Evolutionary conservation across 2,888 invertebrate species (phyloP).

Genomic region (Orthonychiurus folsomi): DNA sequence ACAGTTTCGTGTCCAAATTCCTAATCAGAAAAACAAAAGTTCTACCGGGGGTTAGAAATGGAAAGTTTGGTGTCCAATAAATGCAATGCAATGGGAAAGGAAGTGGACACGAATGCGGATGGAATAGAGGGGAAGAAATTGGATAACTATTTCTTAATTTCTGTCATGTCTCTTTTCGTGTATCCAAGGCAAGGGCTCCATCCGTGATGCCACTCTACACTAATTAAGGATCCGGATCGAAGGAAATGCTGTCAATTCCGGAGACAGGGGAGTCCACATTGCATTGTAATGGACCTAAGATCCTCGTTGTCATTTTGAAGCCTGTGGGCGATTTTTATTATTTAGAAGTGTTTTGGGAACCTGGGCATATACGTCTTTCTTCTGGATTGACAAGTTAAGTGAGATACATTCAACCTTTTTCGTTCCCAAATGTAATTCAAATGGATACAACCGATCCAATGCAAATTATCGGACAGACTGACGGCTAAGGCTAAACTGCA

Average conservation of each 20-base stretch:
- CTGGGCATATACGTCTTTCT: background rate
- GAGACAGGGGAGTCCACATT: too few species aligned
- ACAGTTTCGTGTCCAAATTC: background rate
- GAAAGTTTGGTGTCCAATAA: background rate
- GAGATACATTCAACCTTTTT: background rate
- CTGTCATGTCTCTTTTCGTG: background rate
- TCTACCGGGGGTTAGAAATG: background rate
- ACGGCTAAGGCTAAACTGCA: too few species aligned
- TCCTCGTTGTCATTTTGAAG: background rate
- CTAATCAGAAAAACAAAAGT: constrained; percentile 1
- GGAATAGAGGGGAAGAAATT: too few species aligned
- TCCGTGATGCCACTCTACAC: background rate
- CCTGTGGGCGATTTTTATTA: background rate
- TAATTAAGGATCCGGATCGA: too few species aligned
- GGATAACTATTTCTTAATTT: background rate
- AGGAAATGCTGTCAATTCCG: too few species aligned
- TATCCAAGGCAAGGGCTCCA: background rate
- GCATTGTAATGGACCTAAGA: too few species aligned
- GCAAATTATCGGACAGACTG: too few species aligned
- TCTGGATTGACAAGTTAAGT: background rate
- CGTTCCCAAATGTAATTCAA: background rate
- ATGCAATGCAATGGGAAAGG: background rate
- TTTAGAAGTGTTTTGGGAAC: background rate
- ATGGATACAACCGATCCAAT: too few species aligned
- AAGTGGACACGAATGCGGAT: too few species aligned